These are phyloP conservation scores for Larimichthys crocea DNA, from an alignment of 2,113 vertebrate genomes.

Conservation along the genomic window DNA sequence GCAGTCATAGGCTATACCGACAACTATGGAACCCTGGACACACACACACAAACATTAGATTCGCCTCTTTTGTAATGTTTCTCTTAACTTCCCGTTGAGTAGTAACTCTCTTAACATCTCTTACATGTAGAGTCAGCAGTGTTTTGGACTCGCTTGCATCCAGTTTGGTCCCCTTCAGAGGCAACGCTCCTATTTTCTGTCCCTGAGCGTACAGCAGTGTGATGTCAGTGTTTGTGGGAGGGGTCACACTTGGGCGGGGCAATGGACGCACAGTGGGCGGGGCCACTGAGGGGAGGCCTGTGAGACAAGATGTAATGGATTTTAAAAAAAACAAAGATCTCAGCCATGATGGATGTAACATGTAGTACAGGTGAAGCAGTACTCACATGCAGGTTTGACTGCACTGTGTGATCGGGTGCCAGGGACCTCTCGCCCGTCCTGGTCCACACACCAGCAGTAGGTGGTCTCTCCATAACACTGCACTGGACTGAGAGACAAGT, in stretches of 20 bases:
- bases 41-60: slow-evolving; percentile 3
- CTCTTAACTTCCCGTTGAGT: no score
- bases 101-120: neutral
- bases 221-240: slow-evolving; percentile 81
- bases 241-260: slow-evolving; percentile 88
- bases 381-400: slow-evolving; percentile 91
- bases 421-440: slow-evolving; percentile 89
- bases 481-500: slow-evolving; percentile 69
- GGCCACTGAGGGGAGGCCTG: slow-evolving; percentile 91
- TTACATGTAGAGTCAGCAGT: slow-evolving; percentile 92
- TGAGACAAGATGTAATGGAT: neutral
- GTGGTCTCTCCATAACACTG: slow-evolving; percentile 95
- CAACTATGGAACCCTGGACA: slow-evolving; percentile 94
- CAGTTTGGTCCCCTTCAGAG: slow-evolving; percentile 90
- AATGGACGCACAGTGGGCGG: slow-evolving; percentile 85
- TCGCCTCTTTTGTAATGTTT: no score
- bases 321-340: neutral
- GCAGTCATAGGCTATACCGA: slow-evolving; percentile 95
- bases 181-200: slow-evolving; percentile 93
- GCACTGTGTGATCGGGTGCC: slow-evolving; percentile 90
- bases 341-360: neutral
- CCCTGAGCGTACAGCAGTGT: slow-evolving; percentile 96
- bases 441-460: slow-evolving; percentile 97
- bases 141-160: slow-evolving; percentile 87
- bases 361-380: no score